Evolutionary conservation across 2,797 vertebrate species (phyloP), one percentile per base, ranked within the genome.

Genomic region (Acipenser oxyrinchus): DNA sequence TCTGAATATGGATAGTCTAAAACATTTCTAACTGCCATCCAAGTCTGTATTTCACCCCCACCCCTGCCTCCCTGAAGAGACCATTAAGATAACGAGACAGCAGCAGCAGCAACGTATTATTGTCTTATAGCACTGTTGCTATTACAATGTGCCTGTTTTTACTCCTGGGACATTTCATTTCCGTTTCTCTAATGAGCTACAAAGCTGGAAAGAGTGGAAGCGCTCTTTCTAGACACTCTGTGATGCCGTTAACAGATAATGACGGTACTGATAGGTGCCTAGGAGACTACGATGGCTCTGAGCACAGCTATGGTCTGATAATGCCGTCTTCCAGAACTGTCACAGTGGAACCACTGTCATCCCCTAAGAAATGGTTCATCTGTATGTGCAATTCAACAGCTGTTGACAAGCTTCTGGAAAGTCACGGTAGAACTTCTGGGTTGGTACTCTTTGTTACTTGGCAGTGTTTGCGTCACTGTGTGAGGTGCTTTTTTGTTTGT

Each of bases 241-340:
- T 86, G 91, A 94, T 91, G 87, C 88, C 90, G 91, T 94, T 95
- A 95, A 95, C 88, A 90, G 91, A 95, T 95, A 95, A 95, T 94
- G 91, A 91, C 90, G 87, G 84, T 86, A 85, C 91, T 92, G 94
- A 95, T 97, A 95, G 93, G 92, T 93, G 91, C 93, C 91, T 92
- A 89, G 89, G 93, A 95, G 94, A 93, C 92, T 88, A 87, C 81
- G 85, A 90, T 86, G 89, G 89, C 92, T 91, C 90, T 83, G 73
- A 88, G 91, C 92, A 86, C 90, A 93, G 91, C 93, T 91, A 85
- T 87, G 92, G 91, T 87, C 90, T 86, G 93, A 94, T 94, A 93
- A 91, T 83, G 87, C 88, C 85, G 84, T 88, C 86, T 87, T 87
- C 89, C 88, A 88, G 83, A 78, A 77, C 83, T 82, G 87, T 85